phyloP scores from a whole-genome alignment of 2,888 invertebrate species.

The Orthosia gracilis region DNA sequence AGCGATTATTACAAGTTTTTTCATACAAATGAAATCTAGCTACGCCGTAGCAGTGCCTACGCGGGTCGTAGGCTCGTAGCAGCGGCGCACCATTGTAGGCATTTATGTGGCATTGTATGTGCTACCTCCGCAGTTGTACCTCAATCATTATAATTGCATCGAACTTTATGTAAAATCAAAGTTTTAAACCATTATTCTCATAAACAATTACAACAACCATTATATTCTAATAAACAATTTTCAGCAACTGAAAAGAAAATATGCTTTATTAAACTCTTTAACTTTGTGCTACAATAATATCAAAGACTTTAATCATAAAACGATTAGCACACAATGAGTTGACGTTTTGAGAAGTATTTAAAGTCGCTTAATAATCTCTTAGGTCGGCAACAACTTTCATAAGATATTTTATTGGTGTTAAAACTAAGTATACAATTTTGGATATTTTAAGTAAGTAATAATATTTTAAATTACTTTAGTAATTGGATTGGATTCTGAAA shows the following conservation, averaged over 20 bases:
- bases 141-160: not conserved
- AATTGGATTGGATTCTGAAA: conserved; percentile 35
- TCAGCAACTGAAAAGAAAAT: conserved; percentile 5
- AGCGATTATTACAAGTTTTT: not conserved
- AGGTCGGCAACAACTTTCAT: conserved; percentile 30
- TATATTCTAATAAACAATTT: conserved; percentile 13
- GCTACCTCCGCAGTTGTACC: not conserved
- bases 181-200: not conserved
- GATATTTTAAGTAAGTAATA: conserved; percentile 16
- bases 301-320: conserved; percentile 59
- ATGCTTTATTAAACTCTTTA: conserved; percentile 22
- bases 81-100: not conserved
- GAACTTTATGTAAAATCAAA: not conserved
- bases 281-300: conserved; percentile 37
- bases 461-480: conserved; percentile 28
- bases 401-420: conserved; percentile 37
- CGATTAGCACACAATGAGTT: conserved; percentile 66
- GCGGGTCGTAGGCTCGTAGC: conserved; percentile 42
- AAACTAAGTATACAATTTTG: conserved; percentile 20
- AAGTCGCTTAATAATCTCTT: conserved; percentile 46
- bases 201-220: too few relatives aligned
- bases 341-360: conserved; percentile 62
- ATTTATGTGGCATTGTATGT: not conserved
- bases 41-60: conserved; percentile 49
- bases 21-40: not conserved